These are phyloP conservation scores for Dissostichus mawsoni DNA, from an alignment of 2,113 vertebrate species.

Conservation along the genomic window DNA sequence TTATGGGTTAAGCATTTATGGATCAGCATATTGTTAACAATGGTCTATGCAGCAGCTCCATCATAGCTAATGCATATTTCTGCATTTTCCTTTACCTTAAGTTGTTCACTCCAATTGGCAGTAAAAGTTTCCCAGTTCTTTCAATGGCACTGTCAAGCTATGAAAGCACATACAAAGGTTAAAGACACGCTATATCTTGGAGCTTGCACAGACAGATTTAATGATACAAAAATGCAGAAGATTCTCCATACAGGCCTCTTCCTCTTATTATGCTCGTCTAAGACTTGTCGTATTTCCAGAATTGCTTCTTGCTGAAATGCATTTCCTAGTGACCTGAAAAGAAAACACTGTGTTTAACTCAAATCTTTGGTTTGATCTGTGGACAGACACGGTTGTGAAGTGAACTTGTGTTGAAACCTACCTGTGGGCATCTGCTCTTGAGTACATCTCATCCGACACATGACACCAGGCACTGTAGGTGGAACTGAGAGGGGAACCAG, in stretches of 20 bases:
- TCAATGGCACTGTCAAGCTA: constrained; percentile 86
- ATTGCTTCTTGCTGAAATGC: constrained; percentile 88
- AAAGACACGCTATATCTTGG: not conserved
- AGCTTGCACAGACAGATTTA: not conserved
- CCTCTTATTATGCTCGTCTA: constrained; percentile 87
- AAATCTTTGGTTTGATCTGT: not conserved
- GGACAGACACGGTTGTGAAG: constrained; percentile 34
- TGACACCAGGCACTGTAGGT: constrained; percentile 87
- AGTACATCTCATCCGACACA: constrained; percentile 89
- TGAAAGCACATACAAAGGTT: constrained; percentile 3
- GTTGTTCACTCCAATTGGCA: constrained; percentile 87
- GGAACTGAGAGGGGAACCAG: constrained; percentile 77
- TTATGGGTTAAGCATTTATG: constrained; percentile 4
- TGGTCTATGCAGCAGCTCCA: too few relatives aligned
- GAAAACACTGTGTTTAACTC: not conserved
- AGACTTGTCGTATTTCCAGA: constrained; percentile 83
- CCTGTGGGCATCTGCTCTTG: constrained; percentile 88
- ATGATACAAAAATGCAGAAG: not conserved
- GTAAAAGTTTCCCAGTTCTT: constrained; percentile 86
- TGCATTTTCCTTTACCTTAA: constrained; percentile 82
- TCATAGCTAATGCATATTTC: not conserved
- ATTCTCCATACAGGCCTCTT: constrained; percentile 84
- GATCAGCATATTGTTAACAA: not conserved
- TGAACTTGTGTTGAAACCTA: constrained; percentile 63
- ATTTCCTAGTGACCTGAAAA: constrained; percentile 87